phyloP scores from a whole-genome alignment of 2,888 invertebrate species.

The Cephus sareptanus region DNA sequence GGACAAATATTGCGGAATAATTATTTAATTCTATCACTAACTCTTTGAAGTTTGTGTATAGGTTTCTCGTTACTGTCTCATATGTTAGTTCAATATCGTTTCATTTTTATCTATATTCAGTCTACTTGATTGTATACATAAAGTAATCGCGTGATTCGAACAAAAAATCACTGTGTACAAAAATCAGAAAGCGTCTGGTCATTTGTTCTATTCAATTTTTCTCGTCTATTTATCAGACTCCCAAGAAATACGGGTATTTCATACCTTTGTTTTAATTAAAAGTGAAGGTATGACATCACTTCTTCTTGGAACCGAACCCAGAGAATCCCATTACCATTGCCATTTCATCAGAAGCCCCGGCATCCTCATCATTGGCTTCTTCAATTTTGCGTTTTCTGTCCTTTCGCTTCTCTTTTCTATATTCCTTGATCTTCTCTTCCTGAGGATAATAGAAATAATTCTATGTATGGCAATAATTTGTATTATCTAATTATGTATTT shows the following conservation, averaged over 20 bases:
- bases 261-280: neutral
- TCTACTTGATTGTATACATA: neutral
- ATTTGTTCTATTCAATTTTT: neutral
- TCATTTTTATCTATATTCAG: neutral
- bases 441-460: conserved; percentile 48
- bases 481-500: neutral
- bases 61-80: neutral
- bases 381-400: conserved; percentile 89
- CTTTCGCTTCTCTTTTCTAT: conserved; percentile 86
- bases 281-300: conserved; percentile 65
- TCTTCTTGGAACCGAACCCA: conserved; percentile 89
- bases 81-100: neutral
- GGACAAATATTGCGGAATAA: neutral
- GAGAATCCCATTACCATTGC: conserved; percentile 96
- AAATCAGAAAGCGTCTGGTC: neutral
- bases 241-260: neutral
- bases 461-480: neutral
- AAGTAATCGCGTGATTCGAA: neutral
- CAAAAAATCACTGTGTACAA: neutral
- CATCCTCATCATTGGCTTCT: conserved; percentile 71
- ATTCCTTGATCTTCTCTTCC: conserved; percentile 93
- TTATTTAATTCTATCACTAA: neutral
- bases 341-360: conserved; percentile 70
- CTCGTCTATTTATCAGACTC: neutral
- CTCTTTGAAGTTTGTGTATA: neutral